Evolutionary conservation across 2,797 vertebrate genomes (phyloP), one percentile per base, ranked within the genome.

Genomic region (Arremon aurantiirostris): DNA sequence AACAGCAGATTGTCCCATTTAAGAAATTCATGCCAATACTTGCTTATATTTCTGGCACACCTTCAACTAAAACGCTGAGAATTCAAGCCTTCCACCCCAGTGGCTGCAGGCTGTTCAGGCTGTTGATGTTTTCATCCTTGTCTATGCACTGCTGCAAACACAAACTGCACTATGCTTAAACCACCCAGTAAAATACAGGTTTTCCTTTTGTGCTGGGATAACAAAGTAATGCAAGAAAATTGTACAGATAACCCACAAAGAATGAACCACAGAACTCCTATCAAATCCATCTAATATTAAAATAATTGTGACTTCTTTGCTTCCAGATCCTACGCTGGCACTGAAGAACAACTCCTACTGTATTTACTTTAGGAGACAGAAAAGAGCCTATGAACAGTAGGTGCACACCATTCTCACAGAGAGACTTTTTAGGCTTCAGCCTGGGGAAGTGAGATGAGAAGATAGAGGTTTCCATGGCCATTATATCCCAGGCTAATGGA

Each of bases 1-100:
- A 79, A 59, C 61, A 93, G 72, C 91, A 95, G 72, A 91, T 71
- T 85, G 89, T 81, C 60, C 65, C 41, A 39, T 52, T 79, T 73
- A 84, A 87, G 84, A 79, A 91, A 77, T 55, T 42, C 64, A 71
- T 55, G 89, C 87, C 91, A 94, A 88, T 27, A 24, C 60, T 95
- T 80, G 75, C 59, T 91, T 72, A 60, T 30, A 71, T 44, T 81
- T 72, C 42, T 94, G 91, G 82, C 91, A 91, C 23, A 37, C 11
- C 14, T 91, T 91, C 95, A 87, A n/a, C 46, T 81, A 59, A 72
- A 89, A 91, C 5, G n/a, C 75, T 73, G 60, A 85, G 78, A 94
- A 91, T 63, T 49, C 87, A 84, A 95, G 37, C 44, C 49, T 94
- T 94, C 86, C 63, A 92, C 42, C 14, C 32, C 75, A 78, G 5